Evolutionary conservation across 2,113 vertebrate species (phyloP).

Genomic region (Chionomys nivalis): DNA sequence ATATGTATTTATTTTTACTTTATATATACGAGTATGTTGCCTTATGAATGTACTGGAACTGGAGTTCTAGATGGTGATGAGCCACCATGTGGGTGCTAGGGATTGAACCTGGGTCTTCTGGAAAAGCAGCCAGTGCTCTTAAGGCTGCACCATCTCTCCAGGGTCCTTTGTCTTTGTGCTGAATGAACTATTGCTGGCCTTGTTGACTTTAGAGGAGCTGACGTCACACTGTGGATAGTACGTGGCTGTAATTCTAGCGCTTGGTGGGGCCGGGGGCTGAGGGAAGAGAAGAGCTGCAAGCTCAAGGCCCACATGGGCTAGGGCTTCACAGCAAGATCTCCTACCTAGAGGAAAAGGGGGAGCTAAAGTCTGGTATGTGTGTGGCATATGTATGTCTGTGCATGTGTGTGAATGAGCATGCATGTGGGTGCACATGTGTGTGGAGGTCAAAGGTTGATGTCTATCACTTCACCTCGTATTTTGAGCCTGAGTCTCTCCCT

Average conservation of each 20-base stretch:
- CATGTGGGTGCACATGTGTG: background rate
- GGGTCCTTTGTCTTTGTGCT: background rate
- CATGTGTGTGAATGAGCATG: background rate
- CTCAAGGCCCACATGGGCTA: background rate
- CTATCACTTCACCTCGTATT: background rate
- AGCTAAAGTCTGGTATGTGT: no score
- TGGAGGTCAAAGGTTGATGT: background rate
- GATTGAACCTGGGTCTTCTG: background rate
- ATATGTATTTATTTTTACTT: background rate
- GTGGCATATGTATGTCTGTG: background rate
- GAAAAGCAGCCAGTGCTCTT: background rate
- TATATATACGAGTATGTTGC: background rate
- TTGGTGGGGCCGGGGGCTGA: background rate
- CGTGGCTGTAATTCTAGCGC: background rate
- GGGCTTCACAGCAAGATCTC: background rate
- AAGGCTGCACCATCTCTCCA: background rate
- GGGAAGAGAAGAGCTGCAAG: background rate
- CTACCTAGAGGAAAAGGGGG: background rate
- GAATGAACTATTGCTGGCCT: conserved; percentile 10
- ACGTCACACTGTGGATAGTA: background rate
- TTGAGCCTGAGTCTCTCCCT: background rate
- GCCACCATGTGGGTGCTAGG: background rate
- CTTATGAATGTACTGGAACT: background rate
- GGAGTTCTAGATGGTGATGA: background rate
- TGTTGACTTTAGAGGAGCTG: background rate